A percentile compares a stretch with the other conserved stretches of the same genome.
Conservation (phyloP, 2,888 invertebrate genomes). For the Tipula unca region DNA sequence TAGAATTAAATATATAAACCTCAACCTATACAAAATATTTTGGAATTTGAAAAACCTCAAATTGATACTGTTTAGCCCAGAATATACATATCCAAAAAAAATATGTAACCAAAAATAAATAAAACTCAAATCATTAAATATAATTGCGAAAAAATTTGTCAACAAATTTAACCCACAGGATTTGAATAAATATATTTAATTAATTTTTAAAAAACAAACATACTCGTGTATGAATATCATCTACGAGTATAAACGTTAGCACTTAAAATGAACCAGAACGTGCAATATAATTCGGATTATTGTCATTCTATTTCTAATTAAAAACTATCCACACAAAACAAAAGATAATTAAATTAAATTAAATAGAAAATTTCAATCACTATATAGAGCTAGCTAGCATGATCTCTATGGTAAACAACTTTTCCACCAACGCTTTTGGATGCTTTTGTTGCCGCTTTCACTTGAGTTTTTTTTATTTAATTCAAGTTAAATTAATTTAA, state of each 20-base stretch:
- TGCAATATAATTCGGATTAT: not conserved
- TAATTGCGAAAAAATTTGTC: not conserved
- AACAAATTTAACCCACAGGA: not conserved
- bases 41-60: not conserved
- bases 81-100: not conserved
- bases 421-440: not conserved
- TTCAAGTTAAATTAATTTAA: not conserved
- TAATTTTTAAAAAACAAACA: not conserved
- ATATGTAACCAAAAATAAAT: not conserved
- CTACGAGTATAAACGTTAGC: not conserved
- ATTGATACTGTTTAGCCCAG: not conserved
- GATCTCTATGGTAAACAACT: not conserved
- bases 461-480: not conserved
- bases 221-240: not conserved
- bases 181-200: not conserved
- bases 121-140: not conserved
- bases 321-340: not conserved
- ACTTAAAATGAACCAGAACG: not conserved
- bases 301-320: not conserved
- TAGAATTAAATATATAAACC: not conserved
- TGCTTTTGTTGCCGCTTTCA: not conserved
- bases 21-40: not conserved
- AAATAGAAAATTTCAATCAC: not conserved
- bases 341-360: not conserved
- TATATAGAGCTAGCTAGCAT: too few relatives aligned